Evolutionary conservation across 2,113 vertebrate species (phyloP).

Genomic region (Ardeotis arabs): DNA sequence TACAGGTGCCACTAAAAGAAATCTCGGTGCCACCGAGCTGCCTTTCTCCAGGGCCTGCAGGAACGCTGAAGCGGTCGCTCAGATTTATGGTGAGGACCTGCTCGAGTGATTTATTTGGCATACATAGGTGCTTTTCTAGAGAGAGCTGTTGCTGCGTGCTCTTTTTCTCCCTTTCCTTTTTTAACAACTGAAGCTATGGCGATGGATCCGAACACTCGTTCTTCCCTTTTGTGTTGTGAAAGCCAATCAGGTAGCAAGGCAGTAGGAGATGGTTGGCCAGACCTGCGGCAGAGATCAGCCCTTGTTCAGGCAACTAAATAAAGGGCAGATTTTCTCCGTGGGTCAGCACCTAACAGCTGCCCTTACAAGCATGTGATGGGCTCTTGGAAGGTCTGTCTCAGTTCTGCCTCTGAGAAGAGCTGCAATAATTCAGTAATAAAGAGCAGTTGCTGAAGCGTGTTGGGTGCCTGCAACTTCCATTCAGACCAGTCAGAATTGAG

Average conservation of each 20-base stretch:
- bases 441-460: neutral
- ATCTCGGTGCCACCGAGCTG: neutral
- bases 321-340: neutral
- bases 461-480: neutral
- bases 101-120: neutral
- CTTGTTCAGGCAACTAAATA: neutral
- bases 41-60: neutral
- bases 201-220: neutral
- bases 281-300: neutral
- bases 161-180: neutral
- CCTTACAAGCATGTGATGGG: neutral
- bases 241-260: slow-evolving; percentile 31
- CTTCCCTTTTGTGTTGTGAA: slow-evolving; percentile 25
- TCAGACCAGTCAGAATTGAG: neutral
- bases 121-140: neutral
- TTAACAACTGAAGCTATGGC: neutral
- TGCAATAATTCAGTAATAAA: neutral
- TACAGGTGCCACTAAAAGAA: neutral
- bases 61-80: neutral
- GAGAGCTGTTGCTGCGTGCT: neutral
- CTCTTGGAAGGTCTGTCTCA: neutral
- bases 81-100: neutral
- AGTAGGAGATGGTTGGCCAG: neutral
- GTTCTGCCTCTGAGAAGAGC: neutral
- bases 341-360: slow-evolving; percentile 5